Evolutionary conservation across 2,888 invertebrate species (phyloP), one percentile per base, ranked within the genome.

Genomic region (Lasiommata megera): DNA sequence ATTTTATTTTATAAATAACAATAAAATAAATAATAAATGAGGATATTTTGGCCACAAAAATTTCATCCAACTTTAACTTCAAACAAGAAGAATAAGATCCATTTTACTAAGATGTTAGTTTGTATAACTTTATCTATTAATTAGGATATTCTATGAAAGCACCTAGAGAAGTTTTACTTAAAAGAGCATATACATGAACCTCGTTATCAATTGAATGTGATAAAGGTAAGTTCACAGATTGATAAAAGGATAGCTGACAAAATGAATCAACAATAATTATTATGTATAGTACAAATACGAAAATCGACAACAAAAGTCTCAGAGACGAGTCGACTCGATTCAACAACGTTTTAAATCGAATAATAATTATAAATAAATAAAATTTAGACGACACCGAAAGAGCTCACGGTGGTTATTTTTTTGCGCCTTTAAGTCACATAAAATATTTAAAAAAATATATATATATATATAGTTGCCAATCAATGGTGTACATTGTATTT

Each of bases 261-360:
- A 34, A 59, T 59, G 56, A 52, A 56, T 56, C 51, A 51, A 52
- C 55, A 56, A 55, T 58, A 11, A 29, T 16, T 11, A 29, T 23
- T 41, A 23, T n/a, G 3, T 29, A 29, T 41, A 41, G 23, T 43
- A 23, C 12, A 43, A 12, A 7, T 44, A 59, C 28, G 34, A 51
- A 44, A 43, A 56, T 59, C 56, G 48, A 55, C 60, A 58, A 54
- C 60, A 55, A 57, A 69, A 74, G 80, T 82, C 80, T 73, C 72
- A 79, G 76, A 80, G 79, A 66, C 70, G 69, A 58, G 47, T 71
- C 75, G 62, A 68, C 69, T 56, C 63, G 69, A 72, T 73, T 69
- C 72, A 82, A 80, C 78, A 79, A 82, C 73, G 70, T 16, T 75
- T 76, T 67, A 70, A 75, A 77, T 74, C 62, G 71, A 59, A 73